Base-by-base conservation (phyloP, 2,888 invertebrate species). In the Peribatodes rhomboidaria region DNA sequence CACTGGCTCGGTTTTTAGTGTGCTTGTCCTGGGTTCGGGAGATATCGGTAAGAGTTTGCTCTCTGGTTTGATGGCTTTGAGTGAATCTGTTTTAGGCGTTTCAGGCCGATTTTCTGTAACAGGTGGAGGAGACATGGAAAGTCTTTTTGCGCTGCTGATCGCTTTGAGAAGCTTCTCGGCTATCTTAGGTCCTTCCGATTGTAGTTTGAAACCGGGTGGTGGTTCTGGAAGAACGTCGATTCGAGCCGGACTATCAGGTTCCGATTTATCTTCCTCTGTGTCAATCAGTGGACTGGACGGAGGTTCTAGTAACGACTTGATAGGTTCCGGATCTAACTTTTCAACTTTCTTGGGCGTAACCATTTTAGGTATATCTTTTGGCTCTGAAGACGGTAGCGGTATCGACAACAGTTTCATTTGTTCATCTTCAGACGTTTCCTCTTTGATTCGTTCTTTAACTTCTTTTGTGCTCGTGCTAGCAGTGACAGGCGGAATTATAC, bases 81-180 rank as follows among this genome's bases (percentile, higher is more conserved):
- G 67, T 13, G 77, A 61, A 56, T 91, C 90, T 44, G 83, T 84
- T 68, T 86, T 90, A 9, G 88, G 87, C 14, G 88, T 87, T 10
- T 80, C 79, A 31, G 87, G 80, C 18, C 82, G 81, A 35, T 85
- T 85, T 68, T 86, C 87, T n/a, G 20, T 20, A 4, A 81, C 71
- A 0, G 87, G 90, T 10, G 86, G 93, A 52, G 88, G 93, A 31
- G 88, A 94, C 93, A 85, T 93, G 57, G 87, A 94, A 67, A 89
- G 85, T 74, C 86, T 90, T 82, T 90, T 95, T 71, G 90, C 95
- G 82, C 89, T 95, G 84, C 89, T 95, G 83, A 88, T 94, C 7
- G 95, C 95, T 78, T 95, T 94, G 0, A 95, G 86, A 3, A 95
- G 91, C 77, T 95, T 95, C 71, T 95, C 95, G 0, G 95, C 95